These are phyloP conservation scores for Hylaeus anthracinus DNA, from an alignment of 1,140 invertebrate species.

Conservation along the genomic window DNA sequence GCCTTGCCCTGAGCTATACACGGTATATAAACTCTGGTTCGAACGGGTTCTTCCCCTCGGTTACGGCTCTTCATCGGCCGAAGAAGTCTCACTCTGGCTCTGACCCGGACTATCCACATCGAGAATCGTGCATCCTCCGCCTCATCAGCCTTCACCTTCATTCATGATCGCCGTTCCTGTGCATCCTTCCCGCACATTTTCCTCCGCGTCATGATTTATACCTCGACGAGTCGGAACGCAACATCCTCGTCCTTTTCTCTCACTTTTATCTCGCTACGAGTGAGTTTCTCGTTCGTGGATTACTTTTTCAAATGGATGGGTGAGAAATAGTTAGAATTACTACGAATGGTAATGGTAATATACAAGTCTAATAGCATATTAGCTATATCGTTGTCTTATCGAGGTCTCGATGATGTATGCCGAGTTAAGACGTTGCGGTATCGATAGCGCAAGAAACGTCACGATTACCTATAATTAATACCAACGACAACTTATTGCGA, in stretches of 20 bases:
- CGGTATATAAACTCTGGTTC: conserved; percentile 67
- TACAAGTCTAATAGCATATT: too few species aligned
- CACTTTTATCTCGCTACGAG: conserved; percentile 4
- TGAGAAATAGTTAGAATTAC: too few species aligned
- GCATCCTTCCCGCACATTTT: conserved; percentile 8
- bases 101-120: conserved; percentile 58
- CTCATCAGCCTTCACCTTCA: conserved; percentile 54
- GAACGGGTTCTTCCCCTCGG: conserved; percentile 65
- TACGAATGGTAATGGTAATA: too few species aligned
- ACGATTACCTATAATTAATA: too few species aligned
- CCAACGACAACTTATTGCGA: too few species aligned
- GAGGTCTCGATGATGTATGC: too few species aligned
- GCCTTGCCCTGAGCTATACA: conserved; percentile 68
- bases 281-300: not conserved
- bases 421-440: too few species aligned
- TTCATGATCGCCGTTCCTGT: conserved; percentile 37
- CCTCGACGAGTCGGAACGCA: conserved; percentile 9
- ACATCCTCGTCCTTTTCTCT: not conserved
- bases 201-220: conserved; percentile 23
- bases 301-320: too few species aligned
- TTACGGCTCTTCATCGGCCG: conserved; percentile 59
- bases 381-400: too few species aligned
- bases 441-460: too few species aligned
- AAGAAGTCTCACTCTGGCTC: conserved; percentile 61
- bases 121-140: conserved; percentile 52